Evolutionary conservation across 2,888 invertebrate species (phyloP).

Genomic region (Bibio marci): DNA sequence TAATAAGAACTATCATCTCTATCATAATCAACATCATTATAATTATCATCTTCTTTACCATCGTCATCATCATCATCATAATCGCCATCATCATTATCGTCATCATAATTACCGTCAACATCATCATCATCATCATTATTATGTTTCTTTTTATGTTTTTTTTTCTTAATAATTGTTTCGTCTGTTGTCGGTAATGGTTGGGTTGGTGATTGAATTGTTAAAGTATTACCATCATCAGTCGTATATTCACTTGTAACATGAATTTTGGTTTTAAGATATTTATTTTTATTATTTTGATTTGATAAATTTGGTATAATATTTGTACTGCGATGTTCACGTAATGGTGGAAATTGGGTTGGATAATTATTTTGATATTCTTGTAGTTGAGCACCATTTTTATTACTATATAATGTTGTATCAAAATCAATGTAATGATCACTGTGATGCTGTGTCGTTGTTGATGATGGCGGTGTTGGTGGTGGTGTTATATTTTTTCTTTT

Average conservation of each 20-base stretch:
- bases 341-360: background rate
- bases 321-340: background rate
- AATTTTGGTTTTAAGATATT: conserved; percentile 11
- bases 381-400: background rate
- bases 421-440: too few relatives aligned
- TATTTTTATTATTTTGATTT: conserved; percentile 4
- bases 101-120: background rate
- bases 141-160: background rate
- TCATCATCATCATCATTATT: background rate
- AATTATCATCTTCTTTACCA: conserved; percentile 5
- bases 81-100: conserved; percentile 2
- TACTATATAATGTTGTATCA: too few relatives aligned
- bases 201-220: background rate
- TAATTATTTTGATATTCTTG: background rate
- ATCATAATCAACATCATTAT: conserved; percentile 4
- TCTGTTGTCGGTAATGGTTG: background rate
- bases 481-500: too few relatives aligned
- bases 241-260: conserved; percentile 13
- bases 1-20: background rate
- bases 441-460: too few relatives aligned
- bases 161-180: background rate
- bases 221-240: background rate
- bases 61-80: conserved; percentile 12
- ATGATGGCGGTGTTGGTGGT: too few relatives aligned
- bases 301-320: too few relatives aligned